Evolutionary conservation across 1,140 invertebrate species (phyloP), one percentile per base, ranked within the genome.

Genomic region (Sinonovacula constricta): DNA sequence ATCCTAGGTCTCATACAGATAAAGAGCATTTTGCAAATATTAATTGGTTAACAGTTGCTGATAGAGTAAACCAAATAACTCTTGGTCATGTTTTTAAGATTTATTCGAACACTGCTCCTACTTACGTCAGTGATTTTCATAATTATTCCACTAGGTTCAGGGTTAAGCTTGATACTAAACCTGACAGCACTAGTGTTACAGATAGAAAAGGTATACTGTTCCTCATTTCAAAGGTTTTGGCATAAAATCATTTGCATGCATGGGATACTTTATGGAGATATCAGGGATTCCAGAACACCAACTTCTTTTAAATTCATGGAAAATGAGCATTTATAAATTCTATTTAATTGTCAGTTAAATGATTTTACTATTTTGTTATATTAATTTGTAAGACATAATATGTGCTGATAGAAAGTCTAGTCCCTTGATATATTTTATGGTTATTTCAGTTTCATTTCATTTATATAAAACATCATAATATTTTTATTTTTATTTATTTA

Each of bases 161-260:
- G 28, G 10, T 26, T 22, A 60, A 62, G 33, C 36, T 14, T 1
- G 15, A 18, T 45, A 7, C 18, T 18, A 45, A 7, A 7, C 18
- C 39, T 45, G 39, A 45, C n/a, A n/a, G n/a, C n/a, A n/a, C n/a
- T n/a, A n/a, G 7, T 45, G 18, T 45, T 7, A 10, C 39, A 45
- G 39, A 45, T 18, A 45, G 39, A 7, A 45, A 18, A 45, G 31
- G 31, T 71, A 60, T 57, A 26, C n/a, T 28, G 2, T 60, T 15
- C 69, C 56, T 14, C 59, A 60, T 12, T 54, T 71, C 39, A 71
- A 68, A 18, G 51, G 66, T 68, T 68, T 68, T 54, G 66, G 66
- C 4, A 0, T 15, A 5, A 53, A 68, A 30, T n/a, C 54, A 15
- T 71, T 71, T 62, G 54, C 28, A 24, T 70, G 45, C 49, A 71